These are phyloP conservation scores for Sebastes trivittatus DNA, from an alignment of 2,797 vertebrate species.

Conservation along the genomic window DNA sequence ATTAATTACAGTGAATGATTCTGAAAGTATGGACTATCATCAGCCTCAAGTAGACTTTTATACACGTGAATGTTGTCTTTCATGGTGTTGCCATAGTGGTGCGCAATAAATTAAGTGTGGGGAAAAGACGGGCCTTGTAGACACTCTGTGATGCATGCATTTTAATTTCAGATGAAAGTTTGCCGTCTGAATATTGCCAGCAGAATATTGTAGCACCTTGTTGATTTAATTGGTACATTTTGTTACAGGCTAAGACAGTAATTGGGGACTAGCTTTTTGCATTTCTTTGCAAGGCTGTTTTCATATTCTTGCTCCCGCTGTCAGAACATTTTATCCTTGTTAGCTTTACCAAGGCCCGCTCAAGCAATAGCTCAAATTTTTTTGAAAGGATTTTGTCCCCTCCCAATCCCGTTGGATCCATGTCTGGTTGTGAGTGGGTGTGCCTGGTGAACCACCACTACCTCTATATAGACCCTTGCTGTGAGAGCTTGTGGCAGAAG, in stretches of 20 bases:
- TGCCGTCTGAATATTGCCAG: background rate
- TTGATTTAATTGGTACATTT: background rate
- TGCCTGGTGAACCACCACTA: conserved; percentile 26
- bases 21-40: conserved; percentile 7
- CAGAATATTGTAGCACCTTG: background rate
- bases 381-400: conserved; percentile 28
- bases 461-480: conserved; percentile 28
- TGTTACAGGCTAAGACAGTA: background rate
- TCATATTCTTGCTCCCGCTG: background rate
- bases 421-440: conserved; percentile 45
- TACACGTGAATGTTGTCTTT: background rate
- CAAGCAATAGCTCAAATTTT: conserved; percentile 16
- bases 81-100: background rate
- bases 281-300: conserved; percentile 3
- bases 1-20: background rate
- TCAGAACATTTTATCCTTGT: conserved; percentile 4
- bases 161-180: background rate
- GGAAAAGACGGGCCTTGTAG: background rate
- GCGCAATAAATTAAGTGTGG: background rate
- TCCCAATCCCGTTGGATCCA: conserved; percentile 5
- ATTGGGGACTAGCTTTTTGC: background rate
- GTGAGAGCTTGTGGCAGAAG: conserved; percentile 40
- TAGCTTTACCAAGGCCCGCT: conserved; percentile 14
- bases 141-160: background rate
- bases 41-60: background rate